phyloP scores from a whole-genome alignment of 2,113 vertebrate genomes.

The Ginglymostoma cirratum region DNA sequence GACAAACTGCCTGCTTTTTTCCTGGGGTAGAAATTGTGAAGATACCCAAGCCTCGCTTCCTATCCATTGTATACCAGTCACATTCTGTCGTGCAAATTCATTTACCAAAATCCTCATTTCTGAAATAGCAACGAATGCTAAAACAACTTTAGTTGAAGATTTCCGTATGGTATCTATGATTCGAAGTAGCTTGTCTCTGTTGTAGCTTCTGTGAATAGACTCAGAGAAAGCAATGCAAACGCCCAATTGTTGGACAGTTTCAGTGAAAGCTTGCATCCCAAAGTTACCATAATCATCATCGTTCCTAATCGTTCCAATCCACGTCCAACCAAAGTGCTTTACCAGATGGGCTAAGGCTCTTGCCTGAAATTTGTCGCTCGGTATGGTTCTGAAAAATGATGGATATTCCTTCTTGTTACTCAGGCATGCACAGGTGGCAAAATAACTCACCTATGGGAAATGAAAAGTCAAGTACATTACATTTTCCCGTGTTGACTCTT shows the following conservation, averaged over 20 bases:
- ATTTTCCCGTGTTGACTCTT: no score
- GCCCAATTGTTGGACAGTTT: no score
- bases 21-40: constrained; percentile 46
- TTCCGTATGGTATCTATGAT: constrained; percentile 44
- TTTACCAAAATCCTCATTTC: constrained; percentile 50
- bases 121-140: constrained; percentile 42
- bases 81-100: constrained; percentile 41
- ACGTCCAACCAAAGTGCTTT: no score
- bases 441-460: neutral
- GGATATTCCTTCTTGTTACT: neutral
- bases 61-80: constrained; percentile 54
- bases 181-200: constrained; percentile 43
- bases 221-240: no score
- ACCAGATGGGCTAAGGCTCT: neutral
- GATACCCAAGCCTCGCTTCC: constrained; percentile 61
- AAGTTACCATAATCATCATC: no score
- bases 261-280: no score
- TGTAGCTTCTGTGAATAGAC: constrained; percentile 23
- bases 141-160: neutral
- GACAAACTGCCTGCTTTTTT: constrained; percentile 47
- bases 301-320: no score
- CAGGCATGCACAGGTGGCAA: neutral
- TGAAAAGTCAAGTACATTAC: neutral
- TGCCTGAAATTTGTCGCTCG: neutral
- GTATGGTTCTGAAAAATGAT: neutral